Evolutionary conservation across 2,113 vertebrate species (phyloP).

Genomic region (Pseudorectes ferrugineus): DNA sequence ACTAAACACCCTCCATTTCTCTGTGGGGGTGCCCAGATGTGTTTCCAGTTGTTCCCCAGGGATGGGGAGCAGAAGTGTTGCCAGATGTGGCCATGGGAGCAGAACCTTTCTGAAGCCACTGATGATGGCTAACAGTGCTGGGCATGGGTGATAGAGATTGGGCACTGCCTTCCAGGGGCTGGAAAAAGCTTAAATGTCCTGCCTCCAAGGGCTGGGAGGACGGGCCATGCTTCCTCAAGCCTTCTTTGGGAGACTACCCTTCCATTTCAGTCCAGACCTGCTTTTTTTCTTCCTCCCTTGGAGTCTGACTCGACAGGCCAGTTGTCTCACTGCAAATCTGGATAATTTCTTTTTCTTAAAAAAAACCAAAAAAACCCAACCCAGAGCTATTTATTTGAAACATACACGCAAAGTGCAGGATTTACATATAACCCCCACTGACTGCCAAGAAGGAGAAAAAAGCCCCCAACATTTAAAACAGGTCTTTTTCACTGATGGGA

Average conservation of each 20-base stretch:
- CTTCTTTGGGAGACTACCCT: not conserved
- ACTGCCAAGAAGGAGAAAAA: not conserved
- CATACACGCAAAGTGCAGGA: not conserved
- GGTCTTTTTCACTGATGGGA: not conserved
- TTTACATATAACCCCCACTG: not conserved
- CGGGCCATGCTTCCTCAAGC: fast-evolving
- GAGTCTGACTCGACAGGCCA: not conserved
- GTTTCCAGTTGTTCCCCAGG: not conserved
- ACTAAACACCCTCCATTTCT: not conserved
- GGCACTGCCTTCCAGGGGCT: not conserved
- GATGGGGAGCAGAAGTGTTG: not conserved
- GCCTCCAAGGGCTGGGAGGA: not conserved
- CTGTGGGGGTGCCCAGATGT: fast-evolving
- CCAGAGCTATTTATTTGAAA: not conserved
- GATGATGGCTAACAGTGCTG: not conserved
- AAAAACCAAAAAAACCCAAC: no score
- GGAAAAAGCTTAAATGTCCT: not conserved
- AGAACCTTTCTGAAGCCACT: fast-evolving
- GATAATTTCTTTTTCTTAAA: not conserved
- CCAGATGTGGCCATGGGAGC: fast-evolving
- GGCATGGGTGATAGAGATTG: not conserved
- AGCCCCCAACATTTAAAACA: not conserved
- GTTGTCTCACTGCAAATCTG: not conserved
- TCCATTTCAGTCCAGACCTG: not conserved
- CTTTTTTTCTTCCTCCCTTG: not conserved